Base-by-base conservation (phyloP, 1,140 invertebrate species). In the Caenorhabditis inopinata region DNA sequence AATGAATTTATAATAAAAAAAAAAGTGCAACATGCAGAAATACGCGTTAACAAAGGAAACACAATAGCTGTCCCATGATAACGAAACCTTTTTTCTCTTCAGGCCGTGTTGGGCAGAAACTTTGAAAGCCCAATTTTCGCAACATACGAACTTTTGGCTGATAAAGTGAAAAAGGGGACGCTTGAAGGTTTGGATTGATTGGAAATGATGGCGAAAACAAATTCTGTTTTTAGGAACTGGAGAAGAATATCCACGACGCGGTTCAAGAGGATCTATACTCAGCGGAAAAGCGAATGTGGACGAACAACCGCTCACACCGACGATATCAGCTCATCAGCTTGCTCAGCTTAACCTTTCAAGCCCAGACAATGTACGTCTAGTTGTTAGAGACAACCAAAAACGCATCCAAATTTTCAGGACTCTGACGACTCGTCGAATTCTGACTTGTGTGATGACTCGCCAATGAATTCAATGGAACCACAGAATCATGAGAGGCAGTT, bases 271-370 rank as follows among this genome's bases (percentile, higher is more conserved):
- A 18, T 89, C 87, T 7, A 87, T 87, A 73, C 48, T 89, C 7
- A 89, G 88, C 48, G 86, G 86, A 25, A 87, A 86, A 53, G 86
- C 86, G 12, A 85, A 85, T 49, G 85, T 87, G 5, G 87, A 87
- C 38, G 82, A 85, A 7, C 84, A 85, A 51, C 83, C 80, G 21
- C 49, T 82, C 12, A 47, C 80, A 16, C 77, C 84, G 14, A 89
- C 86, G 5, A 89, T 87, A 76, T 85, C 86, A 5, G 79, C 87
- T 16, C 86, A 88, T 53, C 87, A 87, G 42, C 79, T 88, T 21
- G 87, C 86, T 29, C 82, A 88, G 62, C 78, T 87, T 7, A 86
- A 73, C 45, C 73, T 88, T 21, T 84, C 87, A 6, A 84, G 87
- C 14, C 83, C 83, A 14, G 87, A 87, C 68, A 85, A 84, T 80